Conservation (phyloP, 2,888 invertebrate genomes). For the Agriopis aurantiaria region DNA sequence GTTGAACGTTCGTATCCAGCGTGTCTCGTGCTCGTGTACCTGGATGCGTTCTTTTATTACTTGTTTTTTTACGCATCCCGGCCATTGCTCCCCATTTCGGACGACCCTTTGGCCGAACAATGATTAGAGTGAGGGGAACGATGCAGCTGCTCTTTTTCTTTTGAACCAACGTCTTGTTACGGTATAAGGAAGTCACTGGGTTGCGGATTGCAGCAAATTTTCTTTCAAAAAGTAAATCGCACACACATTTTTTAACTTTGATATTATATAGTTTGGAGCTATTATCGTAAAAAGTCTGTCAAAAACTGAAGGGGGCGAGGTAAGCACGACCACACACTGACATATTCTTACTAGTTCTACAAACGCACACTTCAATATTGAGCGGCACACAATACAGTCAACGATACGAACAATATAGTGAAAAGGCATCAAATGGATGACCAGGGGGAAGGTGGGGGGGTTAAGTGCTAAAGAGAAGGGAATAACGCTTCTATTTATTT, state of each 20-base stretch:
- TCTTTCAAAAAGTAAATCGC: conserved; percentile 28
- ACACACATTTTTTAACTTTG: too few relatives aligned
- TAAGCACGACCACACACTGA: not conserved
- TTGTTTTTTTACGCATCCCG: conserved; percentile 66
- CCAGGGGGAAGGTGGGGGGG: too few relatives aligned
- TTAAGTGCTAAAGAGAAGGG: too few relatives aligned
- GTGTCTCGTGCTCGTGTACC: conserved; percentile 64
- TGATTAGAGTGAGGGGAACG: conserved; percentile 78
- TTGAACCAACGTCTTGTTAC: conserved; percentile 64
- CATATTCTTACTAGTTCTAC: too few relatives aligned
- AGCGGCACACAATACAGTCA: too few relatives aligned
- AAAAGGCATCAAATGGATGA: too few relatives aligned
- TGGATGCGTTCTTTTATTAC: conserved; percentile 70
- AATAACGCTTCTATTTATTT: too few relatives aligned
- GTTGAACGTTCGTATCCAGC: conserved; percentile 30
- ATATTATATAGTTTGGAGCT: too few relatives aligned
- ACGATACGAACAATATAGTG: too few relatives aligned
- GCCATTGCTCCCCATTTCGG: conserved; percentile 78
- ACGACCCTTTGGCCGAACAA: conserved; percentile 82
- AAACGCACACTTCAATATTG: too few relatives aligned
- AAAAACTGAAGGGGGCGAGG: too few relatives aligned
- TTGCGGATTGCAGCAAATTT: conserved; percentile 62
- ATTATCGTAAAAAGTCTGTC: too few relatives aligned
- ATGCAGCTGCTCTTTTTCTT: conserved; percentile 84
- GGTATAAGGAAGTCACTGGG: conserved; percentile 62